These are phyloP conservation scores for Cloeon dipterum DNA, from an alignment of 2,888 invertebrate genomes.

Conservation along the genomic window DNA sequence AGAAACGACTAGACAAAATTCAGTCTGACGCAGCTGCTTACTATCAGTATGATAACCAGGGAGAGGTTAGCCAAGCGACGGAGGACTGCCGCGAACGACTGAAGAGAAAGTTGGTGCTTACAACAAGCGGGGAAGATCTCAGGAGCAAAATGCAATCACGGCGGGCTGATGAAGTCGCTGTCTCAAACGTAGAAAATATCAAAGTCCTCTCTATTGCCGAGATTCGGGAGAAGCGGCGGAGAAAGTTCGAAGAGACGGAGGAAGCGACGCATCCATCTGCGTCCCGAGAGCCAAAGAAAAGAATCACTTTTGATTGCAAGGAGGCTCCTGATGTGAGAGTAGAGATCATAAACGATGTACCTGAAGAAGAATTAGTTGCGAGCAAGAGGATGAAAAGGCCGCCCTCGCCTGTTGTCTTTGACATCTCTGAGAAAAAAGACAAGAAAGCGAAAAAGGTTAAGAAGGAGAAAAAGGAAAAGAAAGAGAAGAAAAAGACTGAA, in stretches of 20 bases:
- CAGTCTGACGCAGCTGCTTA: conserved; percentile 49
- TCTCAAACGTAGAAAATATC: conserved; percentile 10
- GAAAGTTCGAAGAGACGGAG: neutral
- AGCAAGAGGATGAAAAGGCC: conserved; percentile 3
- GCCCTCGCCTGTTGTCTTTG: conserved; percentile 4
- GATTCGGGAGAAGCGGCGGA: conserved; percentile 15
- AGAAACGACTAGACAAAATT: conserved; percentile 40
- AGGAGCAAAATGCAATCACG: conserved; percentile 1
- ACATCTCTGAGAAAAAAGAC: neutral
- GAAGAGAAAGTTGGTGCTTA: conserved; percentile 9
- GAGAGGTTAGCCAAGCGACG: conserved; percentile 1
- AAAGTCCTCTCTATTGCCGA: conserved; percentile 27
- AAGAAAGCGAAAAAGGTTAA: neutral
- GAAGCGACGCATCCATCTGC: no score
- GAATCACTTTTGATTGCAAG: conserved; percentile 11
- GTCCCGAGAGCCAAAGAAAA: no score
- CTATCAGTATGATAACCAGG: conserved; percentile 32
- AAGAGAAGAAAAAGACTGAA: no score
- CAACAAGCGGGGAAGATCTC: conserved; percentile 3
- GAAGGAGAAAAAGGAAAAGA: no score
- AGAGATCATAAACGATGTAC: neutral
- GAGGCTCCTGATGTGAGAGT: conserved; percentile 8
- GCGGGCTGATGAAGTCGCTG: conserved; percentile 1
- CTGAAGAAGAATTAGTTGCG: neutral
- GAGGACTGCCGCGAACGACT: conserved; percentile 15